phyloP scores from a whole-genome alignment of 2,113 vertebrate species.

The Rhinogobius similis region DNA sequence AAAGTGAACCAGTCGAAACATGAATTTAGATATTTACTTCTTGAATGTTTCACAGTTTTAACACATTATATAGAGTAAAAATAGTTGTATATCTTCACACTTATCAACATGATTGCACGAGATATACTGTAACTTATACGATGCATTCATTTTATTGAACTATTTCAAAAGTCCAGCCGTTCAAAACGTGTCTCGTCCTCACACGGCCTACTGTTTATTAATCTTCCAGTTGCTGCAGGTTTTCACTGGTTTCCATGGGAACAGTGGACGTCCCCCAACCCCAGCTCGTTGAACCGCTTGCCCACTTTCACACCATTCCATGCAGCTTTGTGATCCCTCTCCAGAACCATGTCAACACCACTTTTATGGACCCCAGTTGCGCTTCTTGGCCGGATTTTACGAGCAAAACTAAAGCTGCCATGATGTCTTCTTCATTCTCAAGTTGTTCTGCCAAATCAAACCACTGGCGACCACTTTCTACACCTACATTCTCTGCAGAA shows the following conservation, averaged over 20 bases:
- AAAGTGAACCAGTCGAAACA: too few species aligned
- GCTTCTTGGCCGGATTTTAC: constrained; percentile 15
- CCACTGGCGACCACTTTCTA: constrained; percentile 33
- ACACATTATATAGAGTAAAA: too few species aligned
- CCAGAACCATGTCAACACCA: constrained; percentile 35
- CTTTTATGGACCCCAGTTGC: constrained; percentile 30
- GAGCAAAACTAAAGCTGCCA: constrained; percentile 4
- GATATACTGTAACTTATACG: too few species aligned
- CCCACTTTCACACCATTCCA: constrained; percentile 30
- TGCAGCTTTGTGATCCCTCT: constrained; percentile 19
- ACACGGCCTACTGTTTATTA: constrained; percentile 6
- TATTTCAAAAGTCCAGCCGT: constrained; percentile 1
- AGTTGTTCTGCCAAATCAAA: constrained; percentile 22
- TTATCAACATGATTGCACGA: too few species aligned
- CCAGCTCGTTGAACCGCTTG: neutral
- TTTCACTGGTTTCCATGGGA: constrained; percentile 46
- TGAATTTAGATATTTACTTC: too few species aligned
- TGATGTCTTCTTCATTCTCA: constrained; percentile 33
- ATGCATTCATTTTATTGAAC: too few species aligned
- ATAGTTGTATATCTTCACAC: too few species aligned
- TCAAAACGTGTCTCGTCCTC: neutral
- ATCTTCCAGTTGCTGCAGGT: constrained; percentile 30
- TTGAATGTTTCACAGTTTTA: too few species aligned
- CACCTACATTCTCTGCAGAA: constrained; percentile 9
- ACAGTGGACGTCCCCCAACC: constrained; percentile 23